These are phyloP conservation scores for Chromobotia macracanthus DNA, from an alignment of 2,797 vertebrate species.

Conservation along the genomic window DNA sequence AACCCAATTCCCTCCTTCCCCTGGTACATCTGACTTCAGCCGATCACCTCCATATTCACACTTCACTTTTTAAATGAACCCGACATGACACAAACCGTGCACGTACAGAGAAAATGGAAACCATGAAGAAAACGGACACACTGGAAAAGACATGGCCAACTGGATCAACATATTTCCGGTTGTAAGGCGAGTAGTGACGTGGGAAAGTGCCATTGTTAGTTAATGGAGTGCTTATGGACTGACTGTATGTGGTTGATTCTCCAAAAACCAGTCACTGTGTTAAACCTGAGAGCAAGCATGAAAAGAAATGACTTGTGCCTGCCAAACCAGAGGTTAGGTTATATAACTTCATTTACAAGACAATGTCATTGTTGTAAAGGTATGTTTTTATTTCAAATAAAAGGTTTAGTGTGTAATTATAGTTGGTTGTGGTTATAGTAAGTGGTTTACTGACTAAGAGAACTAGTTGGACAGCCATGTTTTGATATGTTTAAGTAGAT, in stretches of 20 bases:
- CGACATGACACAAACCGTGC: neutral
- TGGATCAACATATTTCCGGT: neutral
- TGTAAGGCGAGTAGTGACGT: neutral
- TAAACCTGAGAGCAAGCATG: slow-evolving; percentile 72
- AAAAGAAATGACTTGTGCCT: slow-evolving; percentile 59
- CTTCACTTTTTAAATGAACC: slow-evolving; percentile 31
- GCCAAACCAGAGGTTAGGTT: slow-evolving; percentile 57
- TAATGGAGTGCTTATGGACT: slow-evolving; percentile 76
- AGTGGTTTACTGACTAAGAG: neutral
- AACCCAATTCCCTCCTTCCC: slow-evolving; percentile 53
- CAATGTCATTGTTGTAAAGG: slow-evolving; percentile 55
- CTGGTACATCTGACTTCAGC: slow-evolving; percentile 48
- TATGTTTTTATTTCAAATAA: slow-evolving; percentile 5
- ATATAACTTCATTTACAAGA: slow-evolving; percentile 66
- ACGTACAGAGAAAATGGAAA: no score
- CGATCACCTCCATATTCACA: slow-evolving; percentile 36
- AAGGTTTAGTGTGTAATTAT: slow-evolving; percentile 1
- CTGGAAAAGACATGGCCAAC: slow-evolving; percentile 14
- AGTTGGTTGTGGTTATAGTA: neutral
- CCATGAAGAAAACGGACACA: slow-evolving; percentile 6
- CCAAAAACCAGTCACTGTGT: neutral
- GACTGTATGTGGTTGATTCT: slow-evolving; percentile 18
- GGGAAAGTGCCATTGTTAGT: slow-evolving; percentile 5
- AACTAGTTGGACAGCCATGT: neutral
- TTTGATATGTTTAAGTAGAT: slow-evolving; percentile 60